These are phyloP conservation scores for Pheosia tremula DNA, from an alignment of 2,888 invertebrate genomes.

Conservation along the genomic window DNA sequence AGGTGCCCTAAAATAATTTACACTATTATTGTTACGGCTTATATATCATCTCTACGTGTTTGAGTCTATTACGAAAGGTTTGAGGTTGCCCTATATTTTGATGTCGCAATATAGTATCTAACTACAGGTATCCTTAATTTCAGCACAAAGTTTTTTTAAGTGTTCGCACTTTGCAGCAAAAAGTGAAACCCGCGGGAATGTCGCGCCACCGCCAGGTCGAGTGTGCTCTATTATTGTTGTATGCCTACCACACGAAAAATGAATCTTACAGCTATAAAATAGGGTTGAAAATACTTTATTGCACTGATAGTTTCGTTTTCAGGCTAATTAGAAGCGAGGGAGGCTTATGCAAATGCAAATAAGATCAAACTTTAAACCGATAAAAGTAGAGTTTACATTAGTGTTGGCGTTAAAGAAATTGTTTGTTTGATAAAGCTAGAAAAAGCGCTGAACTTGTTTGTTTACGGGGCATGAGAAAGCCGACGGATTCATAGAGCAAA, in stretches of 20 bases:
- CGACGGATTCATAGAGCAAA: background rate
- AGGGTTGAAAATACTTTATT: constrained; percentile 38
- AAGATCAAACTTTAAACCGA: constrained; percentile 54
- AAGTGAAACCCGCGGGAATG: constrained; percentile 64
- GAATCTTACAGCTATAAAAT: constrained; percentile 41
- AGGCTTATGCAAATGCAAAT: constrained; percentile 42
- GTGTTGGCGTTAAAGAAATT: constrained; percentile 19
- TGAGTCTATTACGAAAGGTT: no score
- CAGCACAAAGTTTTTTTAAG: constrained; percentile 31
- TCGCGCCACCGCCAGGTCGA: constrained; percentile 72
- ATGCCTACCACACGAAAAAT: constrained; percentile 25
- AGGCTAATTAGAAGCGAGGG: constrained; percentile 78
- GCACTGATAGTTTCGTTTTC: constrained; percentile 62
- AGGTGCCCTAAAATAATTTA: no score
- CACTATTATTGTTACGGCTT: no score
- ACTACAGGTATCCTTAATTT: constrained; percentile 33
- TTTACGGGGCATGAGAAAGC: constrained; percentile 14
- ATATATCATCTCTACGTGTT: no score
- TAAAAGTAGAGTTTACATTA: constrained; percentile 34
- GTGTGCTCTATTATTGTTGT: constrained; percentile 77
- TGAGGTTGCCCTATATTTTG: no score
- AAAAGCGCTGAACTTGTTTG: constrained; percentile 31
- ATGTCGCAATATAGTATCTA: no score
- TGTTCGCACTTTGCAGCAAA: constrained; percentile 40
- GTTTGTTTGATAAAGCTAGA: constrained; percentile 40